These are phyloP conservation scores for Lamellibrachia columna DNA, from an alignment of 2,888 invertebrate species.

Conservation along the genomic window DNA sequence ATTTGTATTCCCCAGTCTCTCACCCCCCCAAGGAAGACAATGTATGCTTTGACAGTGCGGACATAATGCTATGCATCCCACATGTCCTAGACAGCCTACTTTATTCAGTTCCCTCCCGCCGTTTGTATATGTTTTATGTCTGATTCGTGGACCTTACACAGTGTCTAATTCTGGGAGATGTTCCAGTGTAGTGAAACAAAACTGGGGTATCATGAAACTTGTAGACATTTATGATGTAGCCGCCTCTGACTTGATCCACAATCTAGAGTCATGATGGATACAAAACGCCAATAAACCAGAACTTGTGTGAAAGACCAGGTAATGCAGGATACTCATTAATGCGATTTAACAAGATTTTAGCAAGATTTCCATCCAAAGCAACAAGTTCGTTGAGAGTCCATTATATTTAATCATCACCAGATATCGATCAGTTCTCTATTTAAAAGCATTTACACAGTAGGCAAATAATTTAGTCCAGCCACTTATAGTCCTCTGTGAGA, in stretches of 20 bases:
- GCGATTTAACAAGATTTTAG: neutral
- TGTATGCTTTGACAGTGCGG: neutral
- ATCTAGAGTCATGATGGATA: neutral
- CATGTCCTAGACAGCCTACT: neutral
- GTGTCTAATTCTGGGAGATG: neutral
- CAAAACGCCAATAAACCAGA: neutral
- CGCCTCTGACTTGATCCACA: neutral
- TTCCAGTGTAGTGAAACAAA: neutral
- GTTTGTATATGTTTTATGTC: neutral
- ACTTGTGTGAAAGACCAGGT: neutral
- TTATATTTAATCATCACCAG: no score
- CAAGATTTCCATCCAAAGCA: neutral
- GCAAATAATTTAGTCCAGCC: neutral
- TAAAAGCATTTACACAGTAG: neutral
- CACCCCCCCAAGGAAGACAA: neutral
- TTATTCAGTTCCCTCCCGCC: neutral
- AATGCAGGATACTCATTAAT: neutral
- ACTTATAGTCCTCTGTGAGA: neutral
- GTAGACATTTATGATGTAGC: neutral
- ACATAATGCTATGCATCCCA: neutral
- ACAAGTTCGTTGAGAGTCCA: neutral
- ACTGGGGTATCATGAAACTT: constrained; percentile 3
- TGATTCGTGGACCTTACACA: neutral
- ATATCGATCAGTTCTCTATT: neutral
- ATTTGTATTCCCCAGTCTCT: no score